Percentiles rank a stretch among this genome's conserved stretches.
Conservation (phyloP, 2,888 invertebrate species). For the Dicyrtoma fusca region DNA sequence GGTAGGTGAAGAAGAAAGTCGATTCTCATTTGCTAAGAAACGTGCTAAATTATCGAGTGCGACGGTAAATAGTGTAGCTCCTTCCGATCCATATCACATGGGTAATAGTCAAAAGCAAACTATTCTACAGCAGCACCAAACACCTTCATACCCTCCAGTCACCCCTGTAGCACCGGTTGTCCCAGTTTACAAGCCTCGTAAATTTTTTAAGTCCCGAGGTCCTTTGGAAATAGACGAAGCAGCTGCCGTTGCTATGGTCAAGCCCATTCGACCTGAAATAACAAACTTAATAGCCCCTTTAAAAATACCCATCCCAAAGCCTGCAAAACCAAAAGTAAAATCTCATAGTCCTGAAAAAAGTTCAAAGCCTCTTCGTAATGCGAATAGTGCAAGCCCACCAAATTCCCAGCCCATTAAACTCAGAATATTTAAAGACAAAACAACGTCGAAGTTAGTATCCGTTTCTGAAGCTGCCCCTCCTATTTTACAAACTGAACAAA, state of each 20-base stretch:
- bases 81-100: slow-evolving; percentile 7
- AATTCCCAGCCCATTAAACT: slow-evolving; percentile 72
- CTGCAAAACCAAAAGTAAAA: slow-evolving; percentile 15
- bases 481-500: slow-evolving; percentile 28
- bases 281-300: slow-evolving; percentile 41
- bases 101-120: background rate
- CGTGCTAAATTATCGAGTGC: slow-evolving; percentile 44
- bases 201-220: slow-evolving; percentile 76
- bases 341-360: slow-evolving; percentile 28
- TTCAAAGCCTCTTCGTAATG: slow-evolving; percentile 44
- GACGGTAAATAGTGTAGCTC: slow-evolving; percentile 24
- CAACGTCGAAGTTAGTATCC: slow-evolving; percentile 61
- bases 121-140: background rate
- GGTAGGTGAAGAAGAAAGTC: slow-evolving; percentile 40
- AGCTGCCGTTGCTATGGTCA: slow-evolving; percentile 19
- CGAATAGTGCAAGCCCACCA: slow-evolving; percentile 41
- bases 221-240: slow-evolving; percentile 50
- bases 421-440: slow-evolving; percentile 75
- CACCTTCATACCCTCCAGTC: background rate
- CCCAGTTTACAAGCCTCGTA: slow-evolving; percentile 69
- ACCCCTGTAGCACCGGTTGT: slow-evolving; percentile 18
- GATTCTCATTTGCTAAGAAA: slow-evolving; percentile 46
- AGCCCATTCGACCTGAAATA: slow-evolving; percentile 35
- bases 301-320: slow-evolving; percentile 45
- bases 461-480: slow-evolving; percentile 53